A percentile compares a stretch with the other conserved stretches of the same genome.
Conservation (phyloP, 2,113 vertebrate genomes). For the Hymenochirus boettgeri region DNA sequence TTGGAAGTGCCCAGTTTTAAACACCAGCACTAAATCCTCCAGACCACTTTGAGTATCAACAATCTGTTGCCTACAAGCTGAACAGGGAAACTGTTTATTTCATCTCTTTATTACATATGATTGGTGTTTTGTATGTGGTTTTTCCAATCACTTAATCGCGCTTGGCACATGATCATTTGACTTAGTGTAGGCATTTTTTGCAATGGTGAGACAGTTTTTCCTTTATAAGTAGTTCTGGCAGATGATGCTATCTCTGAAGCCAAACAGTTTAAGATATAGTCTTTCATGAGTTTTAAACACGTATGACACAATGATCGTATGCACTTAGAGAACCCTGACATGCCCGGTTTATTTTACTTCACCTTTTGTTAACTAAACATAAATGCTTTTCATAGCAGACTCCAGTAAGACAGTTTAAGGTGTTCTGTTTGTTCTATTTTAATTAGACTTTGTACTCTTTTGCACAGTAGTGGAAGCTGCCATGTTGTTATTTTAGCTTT, state of each 20-base stretch:
- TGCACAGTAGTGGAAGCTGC: too few species aligned
- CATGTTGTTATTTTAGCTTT: too few species aligned
- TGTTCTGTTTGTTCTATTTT: too few species aligned
- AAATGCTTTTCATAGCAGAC: neutral
- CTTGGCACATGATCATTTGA: slow-evolving; percentile 15
- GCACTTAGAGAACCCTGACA: slow-evolving; percentile 12
- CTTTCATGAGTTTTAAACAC: slow-evolving; percentile 7
- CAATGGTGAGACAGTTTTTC: slow-evolving; percentile 21
- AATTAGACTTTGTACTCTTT: too few species aligned
- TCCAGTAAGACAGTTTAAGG: too few species aligned
- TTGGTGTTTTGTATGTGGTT: slow-evolving; percentile 14
- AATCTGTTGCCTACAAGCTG: too few species aligned
- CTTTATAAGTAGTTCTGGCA: slow-evolving; percentile 26
- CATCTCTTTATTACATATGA: slow-evolving; percentile 13
- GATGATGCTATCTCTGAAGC: slow-evolving; percentile 4
- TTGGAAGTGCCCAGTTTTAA: too few species aligned
- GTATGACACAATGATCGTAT: slow-evolving; percentile 9
- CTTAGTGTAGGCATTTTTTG: slow-evolving; percentile 17
- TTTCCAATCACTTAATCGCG: slow-evolving; percentile 21
- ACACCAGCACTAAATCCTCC: too few species aligned
- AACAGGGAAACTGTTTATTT: slow-evolving; percentile 8
- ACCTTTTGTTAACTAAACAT: neutral
- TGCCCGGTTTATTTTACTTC: slow-evolving; percentile 14
- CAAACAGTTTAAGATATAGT: slow-evolving; percentile 18
- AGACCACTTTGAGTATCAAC: too few species aligned